A percentile compares a stretch with the other conserved stretches of the same genome.
Conservation (phyloP, 2,113 vertebrate species). For the Clinocottus analis region DNA sequence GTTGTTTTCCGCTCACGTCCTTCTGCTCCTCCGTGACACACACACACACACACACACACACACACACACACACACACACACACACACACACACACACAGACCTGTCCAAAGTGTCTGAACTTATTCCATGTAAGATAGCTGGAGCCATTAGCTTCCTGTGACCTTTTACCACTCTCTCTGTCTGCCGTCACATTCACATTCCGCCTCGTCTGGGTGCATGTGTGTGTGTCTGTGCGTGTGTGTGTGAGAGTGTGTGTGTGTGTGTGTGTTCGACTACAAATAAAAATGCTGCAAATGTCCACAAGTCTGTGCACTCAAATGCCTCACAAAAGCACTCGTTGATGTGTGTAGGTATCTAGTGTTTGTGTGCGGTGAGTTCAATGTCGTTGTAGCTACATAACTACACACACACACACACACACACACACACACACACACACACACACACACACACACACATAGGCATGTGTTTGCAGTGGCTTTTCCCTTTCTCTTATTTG, state of each 20-base stretch:
- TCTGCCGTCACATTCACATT: slow-evolving; percentile 68
- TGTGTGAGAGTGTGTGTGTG: slow-evolving; percentile 23
- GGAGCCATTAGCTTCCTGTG: slow-evolving; percentile 79
- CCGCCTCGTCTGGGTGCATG: slow-evolving; percentile 21
- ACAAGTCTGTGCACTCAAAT: background rate
- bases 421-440: slow-evolving; percentile 39
- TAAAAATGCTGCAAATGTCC: background rate
- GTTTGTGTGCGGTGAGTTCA: slow-evolving; percentile 9
- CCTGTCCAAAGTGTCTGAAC: slow-evolving; percentile 77
- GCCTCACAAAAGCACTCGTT: background rate
- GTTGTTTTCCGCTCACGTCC: slow-evolving; percentile 74
- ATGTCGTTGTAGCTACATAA: slow-evolving; percentile 18
- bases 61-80: slow-evolving; percentile 67
- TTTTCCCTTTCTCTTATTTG: slow-evolving; percentile 80
- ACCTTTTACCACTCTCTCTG: slow-evolving; percentile 80
- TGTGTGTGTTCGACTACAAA: slow-evolving; percentile 14
- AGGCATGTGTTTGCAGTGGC: slow-evolving; percentile 55
- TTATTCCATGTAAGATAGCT: slow-evolving; percentile 78
- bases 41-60: slow-evolving; percentile 70
- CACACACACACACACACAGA: slow-evolving; percentile 64
- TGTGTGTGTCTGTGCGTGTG: slow-evolving; percentile 22
- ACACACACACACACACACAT: slow-evolving; percentile 37
- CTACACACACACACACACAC: slow-evolving; percentile 19
- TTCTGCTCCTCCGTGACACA: slow-evolving; percentile 48
- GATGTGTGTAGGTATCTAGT: background rate